Evolutionary conservation across 1,140 invertebrate genomes (phyloP).

Genomic region (Sweltsa coloradensis): DNA sequence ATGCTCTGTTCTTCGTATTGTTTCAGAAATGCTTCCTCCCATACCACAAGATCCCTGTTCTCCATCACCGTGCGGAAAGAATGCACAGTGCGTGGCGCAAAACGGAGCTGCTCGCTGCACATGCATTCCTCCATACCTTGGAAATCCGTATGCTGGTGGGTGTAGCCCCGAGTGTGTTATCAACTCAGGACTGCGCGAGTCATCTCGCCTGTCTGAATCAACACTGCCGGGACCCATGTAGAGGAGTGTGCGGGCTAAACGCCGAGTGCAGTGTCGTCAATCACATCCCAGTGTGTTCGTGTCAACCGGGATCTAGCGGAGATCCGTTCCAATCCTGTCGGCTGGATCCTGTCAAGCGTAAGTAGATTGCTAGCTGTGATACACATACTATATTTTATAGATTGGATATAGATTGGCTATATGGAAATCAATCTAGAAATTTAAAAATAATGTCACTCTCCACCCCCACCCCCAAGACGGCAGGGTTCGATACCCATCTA

Average conservation of each 20-base stretch:
- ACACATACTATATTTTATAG: conserved; percentile 4
- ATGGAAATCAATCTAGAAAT: too few relatives aligned
- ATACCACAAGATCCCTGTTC: conserved; percentile 53
- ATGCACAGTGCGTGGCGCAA: conserved; percentile 54
- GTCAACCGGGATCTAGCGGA: conserved; percentile 57
- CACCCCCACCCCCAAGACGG: too few relatives aligned
- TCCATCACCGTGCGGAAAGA: conserved; percentile 69
- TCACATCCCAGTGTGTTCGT: conserved; percentile 69
- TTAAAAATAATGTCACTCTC: too few relatives aligned
- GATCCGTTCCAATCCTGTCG: conserved; percentile 73
- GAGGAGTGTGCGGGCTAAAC: conserved; percentile 67
- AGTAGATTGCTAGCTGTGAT: conserved; percentile 23
- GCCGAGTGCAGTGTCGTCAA: conserved; percentile 67
- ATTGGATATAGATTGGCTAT: too few relatives aligned
- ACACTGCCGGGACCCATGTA: conserved; percentile 73
- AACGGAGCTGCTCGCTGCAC: conserved; percentile 55
- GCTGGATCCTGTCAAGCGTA: conserved; percentile 38
- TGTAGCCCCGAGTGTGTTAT: conserved; percentile 66
- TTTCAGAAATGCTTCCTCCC: conserved; percentile 25
- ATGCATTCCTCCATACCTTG: conserved; percentile 75
- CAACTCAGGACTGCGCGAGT: conserved; percentile 65
- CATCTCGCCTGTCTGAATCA: conserved; percentile 70
- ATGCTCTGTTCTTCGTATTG: conserved; percentile 2
- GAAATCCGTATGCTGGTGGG: conserved; percentile 40
- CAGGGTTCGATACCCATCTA: too few relatives aligned